These are phyloP conservation scores for Sminthurides bifidus DNA, from an alignment of 1,140 invertebrate species.

Conservation along the genomic window DNA sequence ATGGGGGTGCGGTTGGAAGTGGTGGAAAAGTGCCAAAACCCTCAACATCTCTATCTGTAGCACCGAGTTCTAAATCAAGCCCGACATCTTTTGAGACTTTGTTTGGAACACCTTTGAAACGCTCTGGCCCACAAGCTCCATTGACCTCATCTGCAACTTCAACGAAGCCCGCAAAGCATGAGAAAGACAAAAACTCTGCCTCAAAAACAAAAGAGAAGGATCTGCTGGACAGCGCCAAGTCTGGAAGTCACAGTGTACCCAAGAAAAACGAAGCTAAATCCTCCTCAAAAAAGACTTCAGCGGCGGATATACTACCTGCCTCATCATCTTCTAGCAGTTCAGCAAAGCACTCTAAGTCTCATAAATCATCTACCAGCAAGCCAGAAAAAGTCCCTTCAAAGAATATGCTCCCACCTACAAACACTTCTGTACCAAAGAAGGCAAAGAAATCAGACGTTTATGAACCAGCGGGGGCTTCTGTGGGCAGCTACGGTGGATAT, in stretches of 20 bases:
- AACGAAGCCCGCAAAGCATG: too few relatives aligned
- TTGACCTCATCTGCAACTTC: neutral
- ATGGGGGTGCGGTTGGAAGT: conserved; percentile 12
- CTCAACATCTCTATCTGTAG: conserved; percentile 34
- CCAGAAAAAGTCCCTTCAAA: conserved; percentile 18
- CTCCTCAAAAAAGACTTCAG: conserved; percentile 17
- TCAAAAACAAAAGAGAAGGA: neutral
- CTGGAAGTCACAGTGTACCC: neutral
- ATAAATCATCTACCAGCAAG: conserved; percentile 15
- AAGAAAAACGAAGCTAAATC: conserved; percentile 6
- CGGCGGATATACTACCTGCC: neutral
- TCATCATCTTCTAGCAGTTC: conserved; percentile 11
- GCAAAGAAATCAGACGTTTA: conserved; percentile 23
- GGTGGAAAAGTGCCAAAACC: conserved; percentile 30
- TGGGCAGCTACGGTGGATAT: neutral
- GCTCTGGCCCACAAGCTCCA: conserved; percentile 1
- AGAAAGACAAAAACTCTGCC: too few relatives aligned
- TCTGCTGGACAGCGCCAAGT: neutral
- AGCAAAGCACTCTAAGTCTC: conserved; percentile 10
- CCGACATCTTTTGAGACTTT: conserved; percentile 57
- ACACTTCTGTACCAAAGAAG: conserved; percentile 31
- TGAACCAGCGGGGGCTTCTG: neutral
- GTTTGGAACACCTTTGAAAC: conserved; percentile 65
- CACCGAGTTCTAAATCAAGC: conserved; percentile 51
- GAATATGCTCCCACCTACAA: conserved; percentile 28